Base-by-base conservation (phyloP, 2,797 vertebrate species). In the Buphagus erythrorhynchus region DNA sequence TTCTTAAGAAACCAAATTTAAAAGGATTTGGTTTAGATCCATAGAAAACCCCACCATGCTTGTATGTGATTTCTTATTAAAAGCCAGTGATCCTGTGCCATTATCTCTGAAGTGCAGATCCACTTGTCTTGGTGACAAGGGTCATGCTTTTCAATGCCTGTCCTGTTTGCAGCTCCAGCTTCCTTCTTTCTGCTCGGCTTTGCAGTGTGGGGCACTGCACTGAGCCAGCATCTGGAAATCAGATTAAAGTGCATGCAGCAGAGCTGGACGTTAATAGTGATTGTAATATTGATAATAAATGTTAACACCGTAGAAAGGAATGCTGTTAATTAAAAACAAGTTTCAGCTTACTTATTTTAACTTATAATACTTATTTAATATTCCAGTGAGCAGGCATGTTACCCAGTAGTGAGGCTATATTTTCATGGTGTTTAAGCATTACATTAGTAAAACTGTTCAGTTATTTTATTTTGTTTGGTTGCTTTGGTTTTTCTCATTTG, bases 91-190 rank as follows among this genome's bases (percentile, higher is more conserved):
- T 93, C 51, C 9, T 48, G 29, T 4, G 1, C 75, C 0, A 15
- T 81, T 92, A 73, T 82, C 95, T 86, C 80, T 10, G 0, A 62
- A 63, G 88, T 22, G n/a, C 83, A 87, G 86, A 45, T 76, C 55
- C 74, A 20, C 1, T 52, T 69, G 46, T 69, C 16, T 2, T 71
- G 16, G 12, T 51, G 21, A 72, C 3, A 3, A 73, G 66, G 26
- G 40, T 31, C 35, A 2, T 59, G 90, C 1, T 33, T 90, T 86
- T 69, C 45, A 72, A 57, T 73, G 36, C 40, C 46, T 57, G 4
- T 54, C 78, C 58, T 79, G 31, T 69, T 46, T 52, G 43, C 67
- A 52, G 33, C 79, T 67, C 46, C 62, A 43, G 25, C 68, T 73
- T 54, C 67, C 36, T 84, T n/a, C 54, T 71, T 45, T 16, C 62